Base-by-base conservation (phyloP, 2,888 invertebrate genomes). In the Phytoseiulus persimilis region DNA sequence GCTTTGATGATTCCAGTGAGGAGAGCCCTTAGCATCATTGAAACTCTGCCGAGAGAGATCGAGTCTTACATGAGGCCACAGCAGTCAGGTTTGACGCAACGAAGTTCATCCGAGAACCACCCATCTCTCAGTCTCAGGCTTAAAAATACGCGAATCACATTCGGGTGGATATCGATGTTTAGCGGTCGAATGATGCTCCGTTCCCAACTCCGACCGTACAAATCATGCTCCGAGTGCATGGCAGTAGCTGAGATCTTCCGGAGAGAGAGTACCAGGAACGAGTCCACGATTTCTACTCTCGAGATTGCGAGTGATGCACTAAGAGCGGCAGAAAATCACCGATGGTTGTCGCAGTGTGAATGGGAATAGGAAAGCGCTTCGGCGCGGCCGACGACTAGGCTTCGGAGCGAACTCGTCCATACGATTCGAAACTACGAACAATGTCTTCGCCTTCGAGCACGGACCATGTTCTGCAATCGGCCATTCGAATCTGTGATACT, bases 1-100 rank as follows among this genome's bases (percentile, higher is more conserved):
- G 95, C 91, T 95, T 96, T 93, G 95, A 95, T 92, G 95, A 91
- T 83, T 90, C 90, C 39, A 90, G 89, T 31, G 90, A 96, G 91
- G 96, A 96, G 45, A 91, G 91, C 83, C 90, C 87, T n/a, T 28
- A 87, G 39, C 39, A 87, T 39, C 32, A 87, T 65, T 65, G 5
- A 65, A 23, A 6, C 1, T 65, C 18, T 65, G 39, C 65, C 18
- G 65, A 65, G 23, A 65, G 28, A 14, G 46, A 6, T 46, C 14
- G 9, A 46, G 46, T 46, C 9, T 46, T 46, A n/a, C n/a, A n/a
- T n/a, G n/a, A n/a, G n/a, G n/a, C n/a, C n/a, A n/a, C n/a, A n/a
- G n/a, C n/a, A n/a, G n/a, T n/a, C n/a, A n/a, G n/a, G n/a, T 14
- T 2, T 18, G 65, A 28, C 65, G 28, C 65, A 23, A 11, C 65